phyloP scores from a whole-genome alignment of 2,797 vertebrate species.

The Spinus pinus region DNA sequence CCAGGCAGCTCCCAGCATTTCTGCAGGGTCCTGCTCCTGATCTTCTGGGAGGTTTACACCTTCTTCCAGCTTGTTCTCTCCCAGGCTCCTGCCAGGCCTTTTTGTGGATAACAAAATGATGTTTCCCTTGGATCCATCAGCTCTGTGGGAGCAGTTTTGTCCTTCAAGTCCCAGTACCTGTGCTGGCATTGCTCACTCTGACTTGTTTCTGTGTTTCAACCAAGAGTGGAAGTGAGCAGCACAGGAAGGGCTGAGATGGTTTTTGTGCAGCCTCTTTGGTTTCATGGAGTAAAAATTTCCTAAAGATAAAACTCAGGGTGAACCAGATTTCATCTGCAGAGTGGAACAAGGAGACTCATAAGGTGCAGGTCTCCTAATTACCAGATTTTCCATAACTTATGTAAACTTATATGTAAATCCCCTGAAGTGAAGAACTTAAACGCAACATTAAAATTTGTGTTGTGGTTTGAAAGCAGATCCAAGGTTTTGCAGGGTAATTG shows the following conservation, averaged over 20 bases:
- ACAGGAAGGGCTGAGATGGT: neutral
- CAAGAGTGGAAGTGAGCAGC: neutral
- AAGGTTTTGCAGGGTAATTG: neutral
- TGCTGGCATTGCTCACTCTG: neutral
- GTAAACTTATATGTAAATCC: neutral
- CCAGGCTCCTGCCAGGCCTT: neutral
- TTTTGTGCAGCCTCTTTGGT: neutral
- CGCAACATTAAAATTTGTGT: neutral
- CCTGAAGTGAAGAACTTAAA: neutral
- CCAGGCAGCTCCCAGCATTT: neutral
- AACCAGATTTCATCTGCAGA: neutral
- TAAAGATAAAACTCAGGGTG: neutral
- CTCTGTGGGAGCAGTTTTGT: neutral
- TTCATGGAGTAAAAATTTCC: neutral
- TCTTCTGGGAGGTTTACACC: neutral
- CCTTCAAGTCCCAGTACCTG: too few species aligned
- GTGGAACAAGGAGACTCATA: neutral
- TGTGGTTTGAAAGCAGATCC: constrained; percentile 6
- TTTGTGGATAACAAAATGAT: neutral
- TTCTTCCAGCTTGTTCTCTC: neutral
- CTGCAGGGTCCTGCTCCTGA: neutral
- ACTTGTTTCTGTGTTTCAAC: neutral
- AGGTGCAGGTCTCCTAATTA: neutral
- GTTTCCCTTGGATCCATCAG: neutral
- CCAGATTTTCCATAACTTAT: neutral